Base-by-base conservation (phyloP, 2,888 invertebrate genomes). In the Phalangium opilio region DNA sequence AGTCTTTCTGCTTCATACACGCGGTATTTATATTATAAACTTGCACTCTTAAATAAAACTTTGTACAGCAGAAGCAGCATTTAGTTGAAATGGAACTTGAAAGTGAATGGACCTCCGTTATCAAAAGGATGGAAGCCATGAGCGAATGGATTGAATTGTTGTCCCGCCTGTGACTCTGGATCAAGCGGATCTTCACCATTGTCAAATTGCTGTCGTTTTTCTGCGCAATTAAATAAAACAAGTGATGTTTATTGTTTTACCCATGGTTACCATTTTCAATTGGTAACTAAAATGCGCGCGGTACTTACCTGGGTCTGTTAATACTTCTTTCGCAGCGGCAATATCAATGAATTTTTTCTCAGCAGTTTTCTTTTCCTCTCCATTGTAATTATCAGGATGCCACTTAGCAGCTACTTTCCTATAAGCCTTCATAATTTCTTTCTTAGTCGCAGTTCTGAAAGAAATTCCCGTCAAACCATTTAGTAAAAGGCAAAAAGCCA, bases 331-430 rank as follows among this genome's bases (percentile, higher is more conserved):
- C 45, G 98, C 98, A 36, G 95, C 89, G 2, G 96, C 98, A 61
- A 98, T 83, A 67, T 98, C 96, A 54, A 98, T 93, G 66, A 98
- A 98, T 70, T 83, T 91, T 69, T 91, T 91, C 68, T 98, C 86
- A 0, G 98, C 98, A 44, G 79, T 72, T 63, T 90, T 85, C 71
- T 95, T 95, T 53, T 84, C 83, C 19, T 66, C 67, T 11, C 78
- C 82, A 45, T 75, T 75, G 68, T 80, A 95, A 69, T 84, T 90
- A 69, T 98, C 98, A 0, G 98, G 98, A 71, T 98, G 98, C 95
- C 96, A 99, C 67, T 93, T 84, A 68, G 90, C 89, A 12, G 98
- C 98, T 44, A 87, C 78, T 71, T 89, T 90, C 56, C 96, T 77
- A 68, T 98, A 98, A 15, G 91, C 96, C 72, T 95, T 96, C 12